Evolutionary conservation across 2,888 invertebrate species (phyloP).

Genomic region (Cataglyphis albicans): DNA sequence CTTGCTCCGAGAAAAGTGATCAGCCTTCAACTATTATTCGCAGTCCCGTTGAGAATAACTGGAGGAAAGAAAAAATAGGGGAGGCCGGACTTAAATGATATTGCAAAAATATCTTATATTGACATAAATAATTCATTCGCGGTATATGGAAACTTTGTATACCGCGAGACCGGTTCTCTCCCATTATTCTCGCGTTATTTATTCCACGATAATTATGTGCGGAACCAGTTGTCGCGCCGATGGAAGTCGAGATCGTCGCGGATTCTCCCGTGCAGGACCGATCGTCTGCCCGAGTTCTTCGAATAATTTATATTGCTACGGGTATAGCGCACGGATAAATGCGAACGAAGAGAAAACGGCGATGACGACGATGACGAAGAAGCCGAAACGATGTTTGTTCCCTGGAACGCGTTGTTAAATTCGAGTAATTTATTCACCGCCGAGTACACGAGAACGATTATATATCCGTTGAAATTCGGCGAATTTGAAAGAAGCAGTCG

Average conservation of each 20-base stretch:
- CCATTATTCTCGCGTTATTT: constrained; percentile 41
- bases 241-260: constrained; percentile 39
- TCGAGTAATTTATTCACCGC: constrained; percentile 60
- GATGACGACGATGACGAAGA: background rate
- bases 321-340: background rate
- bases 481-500: background rate
- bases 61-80: background rate
- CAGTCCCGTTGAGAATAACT: background rate
- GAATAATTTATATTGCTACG: constrained; percentile 2
- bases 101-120: constrained; percentile 18
- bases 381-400: constrained; percentile 3
- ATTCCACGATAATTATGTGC: constrained; percentile 39
- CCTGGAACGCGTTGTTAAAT: constrained; percentile 19
- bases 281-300: constrained; percentile 31
- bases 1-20: background rate
- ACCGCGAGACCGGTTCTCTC: constrained; percentile 9
- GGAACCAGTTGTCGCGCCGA: constrained; percentile 47
- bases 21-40: constrained; percentile 19
- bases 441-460: constrained; percentile 58
- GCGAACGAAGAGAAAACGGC: constrained; percentile 16
- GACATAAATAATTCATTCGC: constrained; percentile 48
- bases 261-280: constrained; percentile 12
- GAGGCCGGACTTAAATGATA: background rate
- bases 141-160: constrained; percentile 22
- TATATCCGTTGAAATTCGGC: constrained; percentile 47